These are phyloP conservation scores for Hozukius guyotensis DNA, from an alignment of 2,797 vertebrate genomes.

Conservation along the genomic window DNA sequence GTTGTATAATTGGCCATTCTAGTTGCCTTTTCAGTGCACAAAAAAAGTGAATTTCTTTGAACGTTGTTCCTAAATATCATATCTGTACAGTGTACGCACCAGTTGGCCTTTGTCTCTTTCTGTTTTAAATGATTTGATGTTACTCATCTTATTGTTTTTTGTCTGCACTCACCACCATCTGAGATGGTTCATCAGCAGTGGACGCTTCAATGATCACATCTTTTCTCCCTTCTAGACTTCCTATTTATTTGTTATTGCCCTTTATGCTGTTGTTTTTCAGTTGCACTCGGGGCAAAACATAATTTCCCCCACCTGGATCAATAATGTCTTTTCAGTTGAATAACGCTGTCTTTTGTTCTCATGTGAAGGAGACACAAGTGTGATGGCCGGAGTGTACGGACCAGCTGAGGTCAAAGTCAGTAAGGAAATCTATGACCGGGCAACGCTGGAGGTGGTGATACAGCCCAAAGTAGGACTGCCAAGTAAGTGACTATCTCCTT, in stretches of 20 bases:
- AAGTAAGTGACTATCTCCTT: constrained; percentile 67
- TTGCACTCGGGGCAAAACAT: background rate
- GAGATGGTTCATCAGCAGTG: background rate
- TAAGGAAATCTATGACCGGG: constrained; percentile 92
- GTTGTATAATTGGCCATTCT: background rate
- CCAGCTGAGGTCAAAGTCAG: constrained; percentile 93
- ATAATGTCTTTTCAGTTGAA: background rate
- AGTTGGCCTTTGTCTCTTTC: background rate
- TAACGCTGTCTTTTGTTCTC: background rate
- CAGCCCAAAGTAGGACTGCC: constrained; percentile 90
- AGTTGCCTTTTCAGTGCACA: background rate
- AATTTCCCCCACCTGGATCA: background rate
- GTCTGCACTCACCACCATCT: too few species aligned
- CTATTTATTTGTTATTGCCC: background rate
- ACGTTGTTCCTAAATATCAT: background rate
- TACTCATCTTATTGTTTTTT: background rate
- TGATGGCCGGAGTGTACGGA: constrained; percentile 90
- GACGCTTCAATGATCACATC: background rate
- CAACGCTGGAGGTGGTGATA: constrained; percentile 90
- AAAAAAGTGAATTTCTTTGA: background rate
- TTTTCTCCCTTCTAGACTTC: background rate
- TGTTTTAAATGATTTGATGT: background rate
- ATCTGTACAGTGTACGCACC: background rate
- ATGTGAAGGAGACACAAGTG: constrained; percentile 87
- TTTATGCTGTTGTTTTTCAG: background rate